phyloP scores from a whole-genome alignment of 2,113 vertebrate species.

The Marcusenius ussheri region DNA sequence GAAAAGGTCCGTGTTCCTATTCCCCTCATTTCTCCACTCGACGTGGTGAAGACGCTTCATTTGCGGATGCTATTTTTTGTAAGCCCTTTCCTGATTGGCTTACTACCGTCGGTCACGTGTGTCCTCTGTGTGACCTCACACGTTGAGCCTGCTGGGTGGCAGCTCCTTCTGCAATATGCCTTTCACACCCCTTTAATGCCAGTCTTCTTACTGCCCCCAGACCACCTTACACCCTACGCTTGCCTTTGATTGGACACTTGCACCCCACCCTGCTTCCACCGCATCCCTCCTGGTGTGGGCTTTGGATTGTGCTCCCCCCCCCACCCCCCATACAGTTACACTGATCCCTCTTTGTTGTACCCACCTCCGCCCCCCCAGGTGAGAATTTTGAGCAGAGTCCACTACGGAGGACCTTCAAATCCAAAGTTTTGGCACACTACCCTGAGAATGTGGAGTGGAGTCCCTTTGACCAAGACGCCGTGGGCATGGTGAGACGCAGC shows the following conservation, averaged over 20 bases:
- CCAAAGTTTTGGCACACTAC: conserved; percentile 95
- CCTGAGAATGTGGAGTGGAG: conserved; percentile 98
- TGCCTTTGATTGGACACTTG: conserved; percentile 34
- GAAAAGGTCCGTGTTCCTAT: background rate
- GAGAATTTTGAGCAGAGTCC: conserved; percentile 99
- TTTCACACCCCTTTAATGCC: conserved; percentile 28
- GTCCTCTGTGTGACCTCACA: background rate
- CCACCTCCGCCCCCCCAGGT: conserved; percentile 61
- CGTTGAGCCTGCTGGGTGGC: conserved; percentile 25
- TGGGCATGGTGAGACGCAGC: conserved; percentile 80
- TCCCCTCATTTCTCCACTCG: background rate
- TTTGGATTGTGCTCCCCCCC: background rate
- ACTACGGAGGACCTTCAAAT: conserved; percentile 93
- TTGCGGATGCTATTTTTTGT: background rate
- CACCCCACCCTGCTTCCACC: conserved; percentile 15
- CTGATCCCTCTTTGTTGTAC: conserved; percentile 5
- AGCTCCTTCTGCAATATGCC: conserved; percentile 53
- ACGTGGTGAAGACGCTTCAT: background rate
- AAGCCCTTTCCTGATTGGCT: background rate
- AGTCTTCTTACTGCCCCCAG: conserved; percentile 41
- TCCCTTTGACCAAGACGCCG: conserved; percentile 97
- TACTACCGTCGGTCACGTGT: background rate
- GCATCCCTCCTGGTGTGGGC: background rate
- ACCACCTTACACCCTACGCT: conserved; percentile 38
- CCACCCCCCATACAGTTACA: background rate